These are phyloP conservation scores for Bombus impatiens DNA, from an alignment of 1,140 invertebrate species.

Conservation along the genomic window DNA sequence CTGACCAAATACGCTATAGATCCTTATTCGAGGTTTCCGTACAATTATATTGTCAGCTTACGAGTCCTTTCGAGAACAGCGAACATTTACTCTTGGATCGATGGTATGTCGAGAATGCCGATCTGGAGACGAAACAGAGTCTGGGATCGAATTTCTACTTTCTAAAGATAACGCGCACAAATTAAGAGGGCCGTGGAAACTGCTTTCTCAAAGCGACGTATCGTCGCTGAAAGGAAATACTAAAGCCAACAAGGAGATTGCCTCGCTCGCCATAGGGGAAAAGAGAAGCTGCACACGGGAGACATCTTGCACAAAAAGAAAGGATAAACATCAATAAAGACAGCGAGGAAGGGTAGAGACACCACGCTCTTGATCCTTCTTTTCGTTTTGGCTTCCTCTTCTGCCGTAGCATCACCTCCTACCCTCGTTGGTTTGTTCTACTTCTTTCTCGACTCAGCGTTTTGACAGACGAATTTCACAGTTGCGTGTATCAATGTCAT, in stretches of 20 bases:
- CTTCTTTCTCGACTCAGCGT: neutral
- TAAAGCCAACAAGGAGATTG: neutral
- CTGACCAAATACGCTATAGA: too few species aligned
- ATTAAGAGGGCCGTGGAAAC: slow-evolving; percentile 13
- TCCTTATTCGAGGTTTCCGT: neutral
- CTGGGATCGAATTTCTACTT: neutral
- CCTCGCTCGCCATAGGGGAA: too few species aligned
- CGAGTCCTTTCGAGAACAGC: neutral
- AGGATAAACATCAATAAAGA: neutral
- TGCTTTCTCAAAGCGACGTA: neutral
- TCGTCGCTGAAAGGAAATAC: neutral
- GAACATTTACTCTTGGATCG: neutral
- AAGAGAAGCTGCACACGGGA: too few species aligned
- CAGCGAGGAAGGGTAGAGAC: neutral
- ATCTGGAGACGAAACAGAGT: neutral
- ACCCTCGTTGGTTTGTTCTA: neutral
- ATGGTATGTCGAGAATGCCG: neutral
- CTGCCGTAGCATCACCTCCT: neutral
- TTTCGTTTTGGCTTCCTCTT: neutral
- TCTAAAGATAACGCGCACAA: neutral
- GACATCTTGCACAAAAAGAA: slow-evolving; percentile 5
- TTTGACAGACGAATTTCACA: neutral
- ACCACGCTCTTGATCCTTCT: neutral
- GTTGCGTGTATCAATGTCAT: neutral
- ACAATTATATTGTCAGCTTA: neutral